Percentiles rank a stretch among this genome's conserved stretches.
phyloP scores from a whole-genome alignment of 2,797 vertebrate genomes.

The Pseudomugil gertrudae region DNA sequence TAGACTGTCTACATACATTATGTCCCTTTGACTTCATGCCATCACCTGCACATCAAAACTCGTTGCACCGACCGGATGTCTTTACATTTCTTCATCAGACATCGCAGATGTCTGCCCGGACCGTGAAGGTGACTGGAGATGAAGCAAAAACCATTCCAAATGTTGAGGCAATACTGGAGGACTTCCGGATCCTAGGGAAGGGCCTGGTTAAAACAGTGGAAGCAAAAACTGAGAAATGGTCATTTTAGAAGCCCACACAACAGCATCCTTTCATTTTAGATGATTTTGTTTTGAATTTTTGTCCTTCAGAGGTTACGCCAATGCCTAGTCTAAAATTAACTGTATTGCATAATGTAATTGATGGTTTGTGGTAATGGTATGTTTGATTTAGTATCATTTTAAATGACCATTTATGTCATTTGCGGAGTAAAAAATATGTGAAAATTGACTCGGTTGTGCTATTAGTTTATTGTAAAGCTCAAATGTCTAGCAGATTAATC shows the following conservation, averaged over 20 bases:
- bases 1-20: background rate
- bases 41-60: background rate
- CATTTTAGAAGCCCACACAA: conserved; percentile 72
- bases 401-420: background rate
- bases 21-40: background rate
- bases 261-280: background rate
- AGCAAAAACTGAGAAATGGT: conserved; percentile 90
- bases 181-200: conserved; percentile 89
- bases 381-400: conserved; percentile 37
- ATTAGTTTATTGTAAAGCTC: background rate
- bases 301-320: background rate
- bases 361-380: conserved; percentile 6
- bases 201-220: conserved; percentile 89
- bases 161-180: conserved; percentile 91
- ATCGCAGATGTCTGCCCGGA: conserved; percentile 84
- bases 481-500: background rate
- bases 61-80: background rate
- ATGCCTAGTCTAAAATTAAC: background rate
- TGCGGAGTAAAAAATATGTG: background rate
- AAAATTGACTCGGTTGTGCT: background rate
- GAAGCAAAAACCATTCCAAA: conserved; percentile 86
- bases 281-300: background rate
- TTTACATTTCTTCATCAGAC: conserved; percentile 75
- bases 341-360: background rate
- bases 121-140: conserved; percentile 74